Evolutionary conservation across 2,888 invertebrate genomes (phyloP), one percentile per base, ranked within the genome.

Genomic region (Candidula unifasciata): DNA sequence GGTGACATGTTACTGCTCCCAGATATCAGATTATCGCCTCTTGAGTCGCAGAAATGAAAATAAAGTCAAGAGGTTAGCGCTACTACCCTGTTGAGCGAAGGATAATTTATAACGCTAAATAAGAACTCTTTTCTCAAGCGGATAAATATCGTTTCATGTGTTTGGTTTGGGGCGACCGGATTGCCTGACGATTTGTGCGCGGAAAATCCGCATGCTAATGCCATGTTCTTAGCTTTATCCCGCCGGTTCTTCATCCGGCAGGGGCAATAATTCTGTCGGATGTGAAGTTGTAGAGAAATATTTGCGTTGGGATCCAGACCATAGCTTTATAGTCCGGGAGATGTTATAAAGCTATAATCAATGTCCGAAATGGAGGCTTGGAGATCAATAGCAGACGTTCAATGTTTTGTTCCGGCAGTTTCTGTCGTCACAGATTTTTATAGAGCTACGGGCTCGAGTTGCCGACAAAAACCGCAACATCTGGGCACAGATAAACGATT

Each of bases 241-340:
- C n/a, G 27, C 52, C 3, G 21, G 74, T 68, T 37, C 68, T 77
- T 60, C 77, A 68, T 44, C 30, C 77, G 10, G 52, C 54, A 24
- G 68, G 64, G 82, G 76, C 68, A 52, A 77, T 82, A 82, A 77
- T 82, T 64, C 82, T 82, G 82, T 82, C 82, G 77, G 76, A 77
- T 57, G 82, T 82, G 82, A 60, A 82, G 82, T 76, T 37, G 68
- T 76, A 54, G 68, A 82, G 82, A 64, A 82, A 82, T 82, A 82
- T 82, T 82, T 82, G 77, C 73, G 27, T 16, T 44, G 33, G 64
- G 82, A 82, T 68, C 68, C 52, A 2, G 54, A 57, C 60, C 77
- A 8, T n/a, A n/a, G 37, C 73, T 82, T 82, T 82, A 82, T 82
- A 68, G 68, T 82, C 44, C 27, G 24, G 13, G 3, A 74, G 74